Conservation (phyloP, 2,888 invertebrate species). For the Eumacrocentrus americanus region DNA sequence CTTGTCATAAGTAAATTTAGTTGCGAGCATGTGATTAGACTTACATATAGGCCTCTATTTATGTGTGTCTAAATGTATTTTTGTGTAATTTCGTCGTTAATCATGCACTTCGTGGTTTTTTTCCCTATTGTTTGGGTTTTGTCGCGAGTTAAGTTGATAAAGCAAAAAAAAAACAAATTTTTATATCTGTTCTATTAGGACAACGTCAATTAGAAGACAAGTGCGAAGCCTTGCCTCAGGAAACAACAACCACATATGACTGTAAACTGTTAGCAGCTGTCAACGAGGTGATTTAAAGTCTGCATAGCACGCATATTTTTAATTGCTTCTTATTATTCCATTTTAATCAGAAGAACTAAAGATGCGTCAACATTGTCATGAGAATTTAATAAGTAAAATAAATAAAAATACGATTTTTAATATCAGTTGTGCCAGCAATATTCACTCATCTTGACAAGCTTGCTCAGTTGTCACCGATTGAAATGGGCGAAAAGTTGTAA, state of each 20-base stretch:
- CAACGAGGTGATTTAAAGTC: background rate
- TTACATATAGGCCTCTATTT: background rate
- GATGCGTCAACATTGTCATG: too few relatives aligned
- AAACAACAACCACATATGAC: constrained; percentile 61
- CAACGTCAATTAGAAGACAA: constrained; percentile 49
- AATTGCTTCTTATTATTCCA: constrained; percentile 3
- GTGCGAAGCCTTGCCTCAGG: constrained; percentile 56
- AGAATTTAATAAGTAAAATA: background rate
- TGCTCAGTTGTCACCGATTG: too few relatives aligned
- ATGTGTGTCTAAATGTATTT: background rate
- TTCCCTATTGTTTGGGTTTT: background rate
- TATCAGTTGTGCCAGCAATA: too few relatives aligned
- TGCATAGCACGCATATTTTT: background rate
- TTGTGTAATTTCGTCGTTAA: background rate
- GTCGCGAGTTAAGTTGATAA: background rate
- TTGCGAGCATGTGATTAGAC: background rate
- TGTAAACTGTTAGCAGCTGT: constrained; percentile 43
- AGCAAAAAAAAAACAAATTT: constrained; percentile 28
- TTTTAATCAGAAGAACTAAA: background rate
- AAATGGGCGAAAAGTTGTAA: too few relatives aligned
- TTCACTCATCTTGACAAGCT: too few relatives aligned
- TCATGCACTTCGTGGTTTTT: background rate
- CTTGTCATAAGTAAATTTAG: background rate
- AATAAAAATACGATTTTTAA: too few relatives aligned
- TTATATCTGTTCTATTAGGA: constrained; percentile 53